Evolutionary conservation across 2,888 invertebrate genomes (phyloP).

Genomic region (Eulithis testata): DNA sequence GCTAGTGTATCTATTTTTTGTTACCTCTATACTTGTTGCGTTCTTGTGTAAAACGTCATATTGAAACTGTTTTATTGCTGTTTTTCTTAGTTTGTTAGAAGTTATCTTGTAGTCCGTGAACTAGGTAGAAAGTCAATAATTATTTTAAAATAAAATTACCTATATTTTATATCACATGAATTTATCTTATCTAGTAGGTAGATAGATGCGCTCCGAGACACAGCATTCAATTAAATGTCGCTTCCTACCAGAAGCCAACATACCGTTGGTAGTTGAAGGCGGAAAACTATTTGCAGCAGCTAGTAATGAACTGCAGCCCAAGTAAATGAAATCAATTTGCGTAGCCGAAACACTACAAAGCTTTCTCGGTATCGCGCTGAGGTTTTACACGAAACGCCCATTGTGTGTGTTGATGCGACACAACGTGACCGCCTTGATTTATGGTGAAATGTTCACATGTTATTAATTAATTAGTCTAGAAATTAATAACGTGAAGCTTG

Average conservation of each 20-base stretch:
- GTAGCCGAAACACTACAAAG: slow-evolving; percentile 35
- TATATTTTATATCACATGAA: too few species aligned
- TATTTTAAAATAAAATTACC: too few species aligned
- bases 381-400: slow-evolving; percentile 39
- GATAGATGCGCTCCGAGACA: not conserved
- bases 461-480: slow-evolving; percentile 77
- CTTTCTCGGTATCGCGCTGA: slow-evolving; percentile 39
- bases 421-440: slow-evolving; percentile 68
- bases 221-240: slow-evolving; percentile 19
- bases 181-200: too few species aligned
- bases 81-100: too few species aligned
- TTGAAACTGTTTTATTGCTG: too few species aligned
- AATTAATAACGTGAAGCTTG: slow-evolving; percentile 78
- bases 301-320: slow-evolving; percentile 45
- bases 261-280: slow-evolving; percentile 22
- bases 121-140: too few species aligned
- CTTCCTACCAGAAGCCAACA: slow-evolving; percentile 35
- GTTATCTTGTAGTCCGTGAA: too few species aligned
- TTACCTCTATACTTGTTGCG: slow-evolving; percentile 68
- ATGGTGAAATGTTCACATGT: slow-evolving; percentile 67
- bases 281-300: slow-evolving; percentile 35
- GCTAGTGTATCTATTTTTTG: too few species aligned
- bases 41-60: slow-evolving; percentile 71
- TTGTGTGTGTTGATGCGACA: slow-evolving; percentile 35
- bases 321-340: slow-evolving; percentile 52